Base-by-base conservation (phyloP, 2,113 vertebrate species). In the Lophotis ruficrista region DNA sequence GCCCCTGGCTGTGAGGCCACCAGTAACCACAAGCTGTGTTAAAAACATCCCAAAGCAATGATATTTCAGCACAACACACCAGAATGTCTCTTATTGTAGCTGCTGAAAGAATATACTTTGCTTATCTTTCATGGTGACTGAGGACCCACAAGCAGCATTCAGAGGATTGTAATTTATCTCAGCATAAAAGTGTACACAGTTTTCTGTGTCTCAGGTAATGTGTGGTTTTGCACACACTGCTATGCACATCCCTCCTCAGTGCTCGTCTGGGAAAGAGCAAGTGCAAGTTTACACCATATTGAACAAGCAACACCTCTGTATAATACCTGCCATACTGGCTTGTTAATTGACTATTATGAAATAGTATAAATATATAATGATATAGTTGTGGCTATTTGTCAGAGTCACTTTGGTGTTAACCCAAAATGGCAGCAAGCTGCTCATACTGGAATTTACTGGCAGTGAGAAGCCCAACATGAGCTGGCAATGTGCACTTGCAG, bases 171-270 rank as follows among this genome's bases (percentile, higher is more conserved):
- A n/a, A 58, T 71, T 83, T 83, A 35, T 84, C 43, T 89, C 58
- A 83, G 0, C 21, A 37, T 79, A 79, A 77, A 60, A 19, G 20
- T 35, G 6, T 11, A 33, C 33, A 13, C n/a, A 51, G 37, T 60
- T 85, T 80, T 76, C 33, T 61, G n/a, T 43, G 24, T 61, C 47
- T 58, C 68, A 70, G 25, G 47, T 53, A 35, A 41, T 25, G 30
- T 6, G 23, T 18, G 30, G 53, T 15, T 92, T 58, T 72, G 33
- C 0, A 0, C 30, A 48, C 33, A 16, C 9, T 45, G 35, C 1
- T 3, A 3, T 31, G 21, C 9, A 57, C 47, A 51, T 1, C 28
- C 14, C 56, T 71, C 15, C n/a, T 75, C 23, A 33, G 48, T 38
- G 23, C 22, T 72, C 35, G 73, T 50, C 43, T 66, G n/a, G 25